phyloP scores from a whole-genome alignment of 1,140 invertebrate genomes.

The Akabosia matsudoensis region DNA sequence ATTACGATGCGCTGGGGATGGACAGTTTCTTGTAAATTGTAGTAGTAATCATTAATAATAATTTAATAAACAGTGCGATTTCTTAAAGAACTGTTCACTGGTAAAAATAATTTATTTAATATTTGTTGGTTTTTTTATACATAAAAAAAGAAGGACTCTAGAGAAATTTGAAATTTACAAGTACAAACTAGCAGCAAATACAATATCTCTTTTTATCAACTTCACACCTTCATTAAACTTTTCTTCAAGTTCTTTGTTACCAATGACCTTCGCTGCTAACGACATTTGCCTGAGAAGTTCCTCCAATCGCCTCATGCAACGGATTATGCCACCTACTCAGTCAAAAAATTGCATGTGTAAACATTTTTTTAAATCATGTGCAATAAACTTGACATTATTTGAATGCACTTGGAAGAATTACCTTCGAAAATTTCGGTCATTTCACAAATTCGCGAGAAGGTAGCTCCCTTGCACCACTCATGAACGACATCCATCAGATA shows the following conservation, averaged over 20 bases:
- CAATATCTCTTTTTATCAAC: slow-evolving; percentile 93
- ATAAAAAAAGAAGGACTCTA: no score
- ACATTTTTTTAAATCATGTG: slow-evolving; percentile 12
- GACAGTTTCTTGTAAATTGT: no score
- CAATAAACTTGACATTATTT: background rate
- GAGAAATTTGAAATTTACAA: slow-evolving; percentile 61
- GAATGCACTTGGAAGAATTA: slow-evolving; percentile 49
- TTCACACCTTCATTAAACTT: slow-evolving; percentile 93
- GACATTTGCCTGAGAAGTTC: slow-evolving; percentile 92
- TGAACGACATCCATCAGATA: slow-evolving; percentile 97
- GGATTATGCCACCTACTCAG: slow-evolving; percentile 89
- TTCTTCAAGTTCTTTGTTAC: slow-evolving; percentile 90
- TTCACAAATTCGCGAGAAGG: slow-evolving; percentile 89
- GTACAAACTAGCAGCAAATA: slow-evolving; percentile 98
- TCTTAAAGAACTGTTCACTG: no score
- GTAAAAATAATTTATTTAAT: no score
- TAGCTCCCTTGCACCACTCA: slow-evolving; percentile 89
- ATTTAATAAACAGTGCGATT: no score
- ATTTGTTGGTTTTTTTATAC: no score
- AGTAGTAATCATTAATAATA: no score
- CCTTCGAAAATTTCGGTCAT: slow-evolving; percentile 99
- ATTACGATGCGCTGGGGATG: no score
- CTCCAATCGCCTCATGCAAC: slow-evolving; percentile 93
- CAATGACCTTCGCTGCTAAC: slow-evolving; percentile 94
- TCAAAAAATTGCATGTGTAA: no score